Base-by-base conservation (phyloP, 2,797 vertebrate genomes). In the Typhlichthys eigenmanni region DNA sequence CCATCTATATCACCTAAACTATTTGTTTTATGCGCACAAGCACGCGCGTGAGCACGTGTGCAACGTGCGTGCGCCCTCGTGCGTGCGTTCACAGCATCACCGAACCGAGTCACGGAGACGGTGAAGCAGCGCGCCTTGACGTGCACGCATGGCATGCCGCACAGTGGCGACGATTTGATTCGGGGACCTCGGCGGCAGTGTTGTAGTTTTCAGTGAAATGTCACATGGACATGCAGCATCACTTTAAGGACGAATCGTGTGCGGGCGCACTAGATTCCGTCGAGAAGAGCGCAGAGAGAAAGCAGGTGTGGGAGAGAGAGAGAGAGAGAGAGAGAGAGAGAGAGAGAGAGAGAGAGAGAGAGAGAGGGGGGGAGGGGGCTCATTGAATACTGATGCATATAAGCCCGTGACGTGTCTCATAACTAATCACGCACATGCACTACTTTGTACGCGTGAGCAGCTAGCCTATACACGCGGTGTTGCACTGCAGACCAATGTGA, bases 401-500 rank as follows among this genome's bases (percentile, higher is more conserved):
- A 64, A 61, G 38, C 17, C 66, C 57, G 29, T 83, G 71, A 77
- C 73, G 72, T 79, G 60, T 65, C 67, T 76, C 78, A 75, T 70
- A 82, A 87, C 72, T 83, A 80, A 84, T 86, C 81, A 78, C 58
- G 66, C 77, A 69, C 81, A 81, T 72, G 80, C 76, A 82, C 80
- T 83, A 82, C 76, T 85, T 78, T 74, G 70, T 76, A 67, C 76
- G 74, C 71, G 76, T 76, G 17, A 11, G 79, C 73, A 71, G 79
- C 62, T 66, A 83, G 71, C 68, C 73, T 71, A 71, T 61, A 61
- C 65, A 62, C 62, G 51, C 62, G 48, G 85, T 78, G 85, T 87
- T 85, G 87, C 87, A 90, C 82, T 88, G 88, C 88, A 90, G 87
- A 85, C 76, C 47, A 13, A 48, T 10, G 1, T 48, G 47, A 48